These are phyloP conservation scores for Oryzias melastigma DNA, from an alignment of 2,113 vertebrate genomes.

Conservation along the genomic window DNA sequence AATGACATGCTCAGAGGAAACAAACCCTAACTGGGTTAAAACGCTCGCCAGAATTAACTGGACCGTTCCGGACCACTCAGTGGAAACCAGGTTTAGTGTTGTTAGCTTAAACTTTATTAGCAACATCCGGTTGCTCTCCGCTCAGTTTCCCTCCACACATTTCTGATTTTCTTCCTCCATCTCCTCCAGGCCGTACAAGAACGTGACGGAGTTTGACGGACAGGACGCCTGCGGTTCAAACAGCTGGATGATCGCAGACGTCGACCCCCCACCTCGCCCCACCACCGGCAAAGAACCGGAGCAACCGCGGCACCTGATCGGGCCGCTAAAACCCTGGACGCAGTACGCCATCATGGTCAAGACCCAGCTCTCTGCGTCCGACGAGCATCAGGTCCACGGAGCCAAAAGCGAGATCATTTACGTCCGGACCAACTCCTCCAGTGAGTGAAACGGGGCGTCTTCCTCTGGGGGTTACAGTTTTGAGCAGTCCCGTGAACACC, in stretches of 20 bases:
- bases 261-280: slow-evolving; percentile 84
- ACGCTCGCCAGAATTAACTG: too few species aligned
- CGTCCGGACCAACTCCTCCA: slow-evolving; percentile 87
- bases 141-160: not conserved
- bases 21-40: too few species aligned
- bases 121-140: not conserved
- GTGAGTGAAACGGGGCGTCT: slow-evolving; percentile 77
- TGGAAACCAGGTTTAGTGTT: too few species aligned
- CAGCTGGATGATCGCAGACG: slow-evolving; percentile 94
- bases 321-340: slow-evolving; percentile 91
- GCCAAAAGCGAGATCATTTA: slow-evolving; percentile 98
- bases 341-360: slow-evolving; percentile 97
- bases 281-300: slow-evolving; percentile 75
- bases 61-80: too few species aligned
- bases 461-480: not conserved
- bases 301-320: slow-evolving; percentile 84
- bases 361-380: slow-evolving; percentile 90
- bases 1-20: too few species aligned
- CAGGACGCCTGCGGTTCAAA: slow-evolving; percentile 96
- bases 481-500: too few species aligned
- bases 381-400: slow-evolving; percentile 87
- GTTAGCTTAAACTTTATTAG: not conserved
- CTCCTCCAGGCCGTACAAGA: slow-evolving; percentile 83
- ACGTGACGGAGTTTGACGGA: slow-evolving; percentile 95
- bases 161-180: not conserved